phyloP scores from a whole-genome alignment of 92 coral and sea anemone species.

The Bergia puertoricense region DNA sequence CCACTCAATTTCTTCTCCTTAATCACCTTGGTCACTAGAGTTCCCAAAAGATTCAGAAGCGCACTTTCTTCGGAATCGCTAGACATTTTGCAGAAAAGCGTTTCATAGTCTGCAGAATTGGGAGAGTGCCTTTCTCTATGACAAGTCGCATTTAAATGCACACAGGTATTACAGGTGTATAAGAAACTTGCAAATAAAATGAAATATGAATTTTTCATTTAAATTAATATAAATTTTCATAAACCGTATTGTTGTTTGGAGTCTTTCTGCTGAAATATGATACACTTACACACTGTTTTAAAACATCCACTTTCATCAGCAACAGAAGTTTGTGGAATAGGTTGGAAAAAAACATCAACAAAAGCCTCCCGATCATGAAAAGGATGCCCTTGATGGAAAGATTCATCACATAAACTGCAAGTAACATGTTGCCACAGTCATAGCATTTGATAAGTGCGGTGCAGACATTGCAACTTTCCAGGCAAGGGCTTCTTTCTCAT shows the following conservation, averaged over 20 bases:
- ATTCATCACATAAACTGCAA: constrained; percentile 15
- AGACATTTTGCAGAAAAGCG: too few relatives aligned
- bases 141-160: background rate
- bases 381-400: constrained; percentile 22
- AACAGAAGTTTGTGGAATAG: constrained; percentile 16
- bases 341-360: constrained; percentile 9
- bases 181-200: background rate
- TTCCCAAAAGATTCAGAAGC: too few relatives aligned
- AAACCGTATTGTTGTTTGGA: background rate
- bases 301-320: constrained; percentile 3
- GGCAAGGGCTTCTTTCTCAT: constrained; percentile 23
- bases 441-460: constrained; percentile 35
- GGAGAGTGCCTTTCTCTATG: too few relatives aligned
- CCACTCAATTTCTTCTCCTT: too few relatives aligned
- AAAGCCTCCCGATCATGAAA: constrained; percentile 26
- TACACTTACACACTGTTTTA: constrained; percentile 17
- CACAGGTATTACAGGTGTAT: background rate
- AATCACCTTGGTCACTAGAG: too few relatives aligned
- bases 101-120: too few relatives aligned
- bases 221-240: background rate
- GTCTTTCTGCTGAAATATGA: background rate
- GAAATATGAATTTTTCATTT: background rate
- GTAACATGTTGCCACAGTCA: constrained; percentile 28
- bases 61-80: too few relatives aligned
- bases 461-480: constrained; percentile 18